phyloP scores from a whole-genome alignment of 2,797 vertebrate species.

The Buphagus erythrorhynchus region DNA sequence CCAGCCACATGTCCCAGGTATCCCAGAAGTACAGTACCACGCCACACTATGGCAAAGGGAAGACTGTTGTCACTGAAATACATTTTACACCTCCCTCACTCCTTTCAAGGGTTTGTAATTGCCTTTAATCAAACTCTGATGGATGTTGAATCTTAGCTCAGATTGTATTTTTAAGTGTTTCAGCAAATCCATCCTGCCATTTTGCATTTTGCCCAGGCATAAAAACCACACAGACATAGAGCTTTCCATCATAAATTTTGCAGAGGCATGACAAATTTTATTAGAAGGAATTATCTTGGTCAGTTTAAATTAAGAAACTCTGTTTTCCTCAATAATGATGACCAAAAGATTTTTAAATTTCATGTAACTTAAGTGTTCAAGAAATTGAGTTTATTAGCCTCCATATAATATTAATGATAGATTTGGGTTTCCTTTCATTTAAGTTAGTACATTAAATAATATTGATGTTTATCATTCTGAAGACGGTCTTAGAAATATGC shows the following conservation, averaged over 20 bases:
- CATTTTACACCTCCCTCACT: background rate
- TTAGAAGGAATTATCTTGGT: conserved; percentile 24
- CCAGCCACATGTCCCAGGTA: background rate
- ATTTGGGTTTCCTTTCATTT: conserved; percentile 18
- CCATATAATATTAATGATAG: conserved; percentile 6
- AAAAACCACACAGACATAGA: background rate
- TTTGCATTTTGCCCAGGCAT: background rate
- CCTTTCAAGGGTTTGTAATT: background rate
- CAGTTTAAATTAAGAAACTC: conserved; percentile 2
- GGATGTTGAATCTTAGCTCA: background rate
- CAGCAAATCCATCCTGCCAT: background rate
- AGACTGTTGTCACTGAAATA: background rate
- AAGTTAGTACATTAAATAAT: conserved; percentile 40
- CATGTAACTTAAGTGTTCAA: background rate
- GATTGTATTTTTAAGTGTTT: background rate
- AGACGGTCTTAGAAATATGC: background rate
- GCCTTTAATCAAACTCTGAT: background rate
- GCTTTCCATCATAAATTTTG: conserved; percentile 5
- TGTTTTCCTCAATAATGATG: background rate
- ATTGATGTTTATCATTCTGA: conserved; percentile 13
- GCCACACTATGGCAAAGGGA: fast-evolving
- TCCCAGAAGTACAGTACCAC: background rate
- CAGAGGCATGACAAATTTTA: background rate
- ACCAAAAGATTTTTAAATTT: conserved; percentile 10
- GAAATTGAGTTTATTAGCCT: conserved; percentile 1